Evolutionary conservation across 2,113 vertebrate genomes (phyloP).

Genomic region (Siniperca knerii): DNA sequence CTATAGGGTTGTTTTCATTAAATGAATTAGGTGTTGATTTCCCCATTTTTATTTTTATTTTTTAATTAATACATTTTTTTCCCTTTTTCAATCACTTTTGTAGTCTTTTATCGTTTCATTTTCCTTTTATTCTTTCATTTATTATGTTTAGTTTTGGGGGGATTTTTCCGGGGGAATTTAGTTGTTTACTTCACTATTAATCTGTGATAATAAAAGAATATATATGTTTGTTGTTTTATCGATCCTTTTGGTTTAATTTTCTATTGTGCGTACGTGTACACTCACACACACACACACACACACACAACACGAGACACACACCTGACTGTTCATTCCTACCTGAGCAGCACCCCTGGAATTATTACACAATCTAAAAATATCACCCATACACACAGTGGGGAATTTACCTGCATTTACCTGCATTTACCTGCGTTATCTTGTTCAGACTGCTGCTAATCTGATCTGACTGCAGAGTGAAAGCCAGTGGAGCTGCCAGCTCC

Average conservation of each 20-base stretch:
- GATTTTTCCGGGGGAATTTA: too few relatives aligned
- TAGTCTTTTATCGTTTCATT: too few relatives aligned
- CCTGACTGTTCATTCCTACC: neutral
- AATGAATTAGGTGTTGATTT: too few relatives aligned
- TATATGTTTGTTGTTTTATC: neutral
- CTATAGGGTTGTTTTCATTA: too few relatives aligned
- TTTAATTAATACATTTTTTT: too few relatives aligned
- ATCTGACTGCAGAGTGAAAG: neutral
- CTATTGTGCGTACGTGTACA: neutral
- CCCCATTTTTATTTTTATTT: too few relatives aligned
- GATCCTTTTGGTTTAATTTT: neutral
- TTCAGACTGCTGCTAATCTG: constrained; percentile 1
- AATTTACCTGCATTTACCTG: neutral
- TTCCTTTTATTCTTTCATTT: too few relatives aligned
- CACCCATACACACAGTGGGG: constrained; percentile 2
- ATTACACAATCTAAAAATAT: neutral
- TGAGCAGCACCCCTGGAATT: neutral
- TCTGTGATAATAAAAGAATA: too few relatives aligned
- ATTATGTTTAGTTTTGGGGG: too few relatives aligned
- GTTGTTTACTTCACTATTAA: too few relatives aligned
- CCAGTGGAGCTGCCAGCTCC: neutral
- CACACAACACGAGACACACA: neutral
- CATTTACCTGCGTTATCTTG: constrained; percentile 2
- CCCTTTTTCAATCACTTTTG: too few relatives aligned
- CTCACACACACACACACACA: neutral